Conservation (phyloP, 2,888 invertebrate genomes). For the Hanleya hanleyi region DNA sequence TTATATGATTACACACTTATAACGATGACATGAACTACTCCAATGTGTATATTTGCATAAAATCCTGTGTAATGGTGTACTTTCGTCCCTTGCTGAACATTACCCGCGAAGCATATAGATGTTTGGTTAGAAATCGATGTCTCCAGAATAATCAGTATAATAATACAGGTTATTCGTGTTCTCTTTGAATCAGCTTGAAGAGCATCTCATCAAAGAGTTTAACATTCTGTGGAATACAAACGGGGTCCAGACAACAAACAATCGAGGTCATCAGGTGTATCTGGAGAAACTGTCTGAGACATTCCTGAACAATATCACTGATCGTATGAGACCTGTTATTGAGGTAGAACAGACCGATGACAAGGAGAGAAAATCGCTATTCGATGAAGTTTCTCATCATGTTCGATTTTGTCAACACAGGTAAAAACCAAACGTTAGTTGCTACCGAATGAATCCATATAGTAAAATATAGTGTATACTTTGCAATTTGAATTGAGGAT, state of each 20-base stretch:
- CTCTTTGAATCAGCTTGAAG: background rate
- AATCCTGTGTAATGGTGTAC: no score
- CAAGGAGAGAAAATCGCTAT: slow-evolving; percentile 41
- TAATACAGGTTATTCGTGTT: background rate
- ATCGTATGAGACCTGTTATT: slow-evolving; percentile 32
- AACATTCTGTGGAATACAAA: slow-evolving; percentile 53
- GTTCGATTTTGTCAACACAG: slow-evolving; percentile 59
- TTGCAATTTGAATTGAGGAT: no score
- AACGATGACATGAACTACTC: no score
- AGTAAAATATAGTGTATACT: no score
- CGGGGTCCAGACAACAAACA: slow-evolving; percentile 48
- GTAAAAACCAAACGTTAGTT: no score
- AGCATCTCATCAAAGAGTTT: slow-evolving; percentile 24
- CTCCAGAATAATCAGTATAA: background rate
- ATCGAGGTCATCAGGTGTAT: slow-evolving; percentile 58
- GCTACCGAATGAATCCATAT: no score
- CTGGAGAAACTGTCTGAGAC: slow-evolving; percentile 59
- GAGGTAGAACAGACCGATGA: slow-evolving; percentile 24
- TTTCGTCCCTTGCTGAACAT: no score
- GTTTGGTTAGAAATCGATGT: background rate
- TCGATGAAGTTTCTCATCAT: slow-evolving; percentile 62
- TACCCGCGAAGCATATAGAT: no score
- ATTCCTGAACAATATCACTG: slow-evolving; percentile 44
- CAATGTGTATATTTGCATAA: no score
- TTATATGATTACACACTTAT: no score